phyloP scores from a whole-genome alignment of 1,140 invertebrate species.

The Neomicropteryx cornuta region DNA sequence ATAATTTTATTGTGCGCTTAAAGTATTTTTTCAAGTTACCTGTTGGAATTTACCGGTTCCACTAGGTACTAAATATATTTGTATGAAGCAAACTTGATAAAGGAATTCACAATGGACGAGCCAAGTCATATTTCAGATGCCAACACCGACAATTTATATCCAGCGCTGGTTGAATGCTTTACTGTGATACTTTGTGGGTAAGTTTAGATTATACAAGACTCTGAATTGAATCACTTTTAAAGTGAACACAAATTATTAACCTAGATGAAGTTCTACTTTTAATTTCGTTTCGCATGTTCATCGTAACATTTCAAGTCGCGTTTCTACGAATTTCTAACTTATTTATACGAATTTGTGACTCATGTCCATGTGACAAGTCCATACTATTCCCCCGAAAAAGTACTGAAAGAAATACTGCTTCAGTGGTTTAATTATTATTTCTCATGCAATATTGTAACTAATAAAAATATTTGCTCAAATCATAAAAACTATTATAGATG shows the following conservation, averaged over 20 bases:
- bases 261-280: neutral
- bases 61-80: too few relatives aligned
- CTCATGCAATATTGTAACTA: too few relatives aligned
- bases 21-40: too few relatives aligned
- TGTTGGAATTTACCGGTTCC: too few relatives aligned
- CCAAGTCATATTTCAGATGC: too few relatives aligned
- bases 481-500: too few relatives aligned
- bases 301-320: neutral
- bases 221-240: constrained; percentile 4
- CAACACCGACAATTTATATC: constrained; percentile 72
- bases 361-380: neutral
- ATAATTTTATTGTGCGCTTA: too few relatives aligned
- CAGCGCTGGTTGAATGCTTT: constrained; percentile 85
- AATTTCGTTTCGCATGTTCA: neutral
- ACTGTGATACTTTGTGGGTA: constrained; percentile 82
- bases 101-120: too few relatives aligned
- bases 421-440: too few relatives aligned
- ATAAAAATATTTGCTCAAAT: too few relatives aligned
- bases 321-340: neutral
- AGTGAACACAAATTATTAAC: constrained; percentile 10
- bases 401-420: too few relatives aligned
- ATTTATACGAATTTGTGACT: neutral
- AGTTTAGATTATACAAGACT: constrained; percentile 20
- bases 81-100: too few relatives aligned
- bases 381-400: neutral